Base-by-base conservation (phyloP, 2,888 invertebrate genomes). In the Trichopoda pennipes region DNA sequence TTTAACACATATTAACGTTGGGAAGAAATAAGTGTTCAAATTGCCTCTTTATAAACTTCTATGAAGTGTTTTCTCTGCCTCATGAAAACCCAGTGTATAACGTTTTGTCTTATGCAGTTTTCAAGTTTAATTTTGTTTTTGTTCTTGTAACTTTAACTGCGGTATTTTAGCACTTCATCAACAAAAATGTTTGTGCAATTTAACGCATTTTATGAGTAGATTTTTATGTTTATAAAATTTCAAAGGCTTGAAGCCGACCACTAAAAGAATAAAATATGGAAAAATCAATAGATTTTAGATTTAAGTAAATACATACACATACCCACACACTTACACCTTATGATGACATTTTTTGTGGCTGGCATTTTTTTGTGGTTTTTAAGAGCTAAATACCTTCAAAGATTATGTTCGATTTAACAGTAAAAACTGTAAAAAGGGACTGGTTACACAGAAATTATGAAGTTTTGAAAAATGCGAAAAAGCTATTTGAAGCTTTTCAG, bases 141-240 rank as follows among this genome's bases (percentile, higher is more conserved):
- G 32, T 44, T 28, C 32, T 9, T 23, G 63, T 55, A 55, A 56
- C 66, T 55, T 61, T 72, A 3, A 3, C 28, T 28, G 28, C 28
- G 8, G 28, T 8, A 28, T 28, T 28, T 28, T 72, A 80, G 64
- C 75, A 75, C 75, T 80, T 80, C 76, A 72, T 75, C 75, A 80
- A 55, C 42, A 53, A 63, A 70, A 64, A 70, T 68, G 56, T 69
- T 74, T 69, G 68, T 55, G 68, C 68, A 75, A 69, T 68, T 74
- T 69, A 63, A 69, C 61, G 75, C 63, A 80, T 75, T 79, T 79
- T 79, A 73, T 79, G 73, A 80, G 79, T 80, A 74, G 38, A 80
- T 74, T 80, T 74, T 80, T 69, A 63, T 74, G 73, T 80, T 80
- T 61, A 63, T 55, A 68, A 68, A 68, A 69, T 63, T 68, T 73